A percentile compares a stretch with the other conserved stretches of the same genome.
Evolutionary conservation across 1,140 invertebrate species (phyloP).

Genomic region (Drosophila micromelanica): DNA sequence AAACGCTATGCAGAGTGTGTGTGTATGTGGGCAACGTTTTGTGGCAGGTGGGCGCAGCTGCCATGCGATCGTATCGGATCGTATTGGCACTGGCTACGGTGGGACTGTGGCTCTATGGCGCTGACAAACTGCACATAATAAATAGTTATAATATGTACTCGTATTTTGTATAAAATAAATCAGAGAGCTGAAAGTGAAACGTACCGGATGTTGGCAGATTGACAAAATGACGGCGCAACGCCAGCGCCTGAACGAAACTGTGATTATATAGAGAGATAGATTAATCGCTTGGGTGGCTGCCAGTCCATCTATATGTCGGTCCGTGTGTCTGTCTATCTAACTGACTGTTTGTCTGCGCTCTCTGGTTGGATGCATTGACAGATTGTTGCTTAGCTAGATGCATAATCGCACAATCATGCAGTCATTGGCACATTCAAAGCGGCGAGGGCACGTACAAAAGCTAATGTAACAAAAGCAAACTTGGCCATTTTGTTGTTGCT

Average conservation of each 20-base stretch:
- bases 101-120: constrained; percentile 22
- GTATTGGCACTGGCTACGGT: constrained; percentile 10
- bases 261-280: constrained; percentile 51
- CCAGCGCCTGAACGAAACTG: constrained; percentile 43
- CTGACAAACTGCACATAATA: constrained; percentile 81
- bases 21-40: constrained; percentile 14
- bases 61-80: constrained; percentile 28
- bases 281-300: constrained; percentile 69
- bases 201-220: constrained; percentile 78
- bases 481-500: constrained; percentile 49
- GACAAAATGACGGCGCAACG: constrained; percentile 58
- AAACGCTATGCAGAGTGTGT: constrained; percentile 43
- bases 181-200: constrained; percentile 76
- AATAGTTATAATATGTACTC: constrained; percentile 66
- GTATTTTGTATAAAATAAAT: constrained; percentile 72
- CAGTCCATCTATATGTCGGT: constrained; percentile 30
- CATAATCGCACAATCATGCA: constrained; percentile 79
- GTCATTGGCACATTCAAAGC: constrained; percentile 78
- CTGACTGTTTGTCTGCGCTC: constrained; percentile 16
- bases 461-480: constrained; percentile 26
- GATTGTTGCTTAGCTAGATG: constrained; percentile 67
- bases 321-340: neutral
- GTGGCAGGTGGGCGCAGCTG: constrained; percentile 70
- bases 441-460: constrained; percentile 22
- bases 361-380: constrained; percentile 79